These are phyloP conservation scores for Hippocampus zosterae DNA, from an alignment of 2,113 vertebrate genomes.

Conservation along the genomic window DNA sequence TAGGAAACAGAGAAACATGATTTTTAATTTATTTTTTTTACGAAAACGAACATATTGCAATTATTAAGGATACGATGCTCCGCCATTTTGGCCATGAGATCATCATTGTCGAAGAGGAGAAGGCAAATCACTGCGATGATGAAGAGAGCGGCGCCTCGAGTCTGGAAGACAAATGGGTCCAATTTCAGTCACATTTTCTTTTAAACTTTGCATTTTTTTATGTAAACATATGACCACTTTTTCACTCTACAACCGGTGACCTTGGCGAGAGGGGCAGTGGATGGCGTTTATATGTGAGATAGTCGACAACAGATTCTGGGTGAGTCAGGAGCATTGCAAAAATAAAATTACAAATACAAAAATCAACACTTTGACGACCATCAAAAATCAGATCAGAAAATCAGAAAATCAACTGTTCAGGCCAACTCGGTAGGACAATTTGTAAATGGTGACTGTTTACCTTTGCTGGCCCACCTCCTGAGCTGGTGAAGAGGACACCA, in stretches of 20 bases:
- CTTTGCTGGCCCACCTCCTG: constrained; percentile 93
- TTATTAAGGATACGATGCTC: constrained; percentile 95
- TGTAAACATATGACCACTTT: no score
- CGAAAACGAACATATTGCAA: neutral
- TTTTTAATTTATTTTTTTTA: neutral
- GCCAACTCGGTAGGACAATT: neutral
- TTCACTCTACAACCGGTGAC: no score
- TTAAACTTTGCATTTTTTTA: no score
- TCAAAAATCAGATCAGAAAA: no score
- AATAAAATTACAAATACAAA: neutral
- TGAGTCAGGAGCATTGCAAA: no score
- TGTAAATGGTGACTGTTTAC: constrained; percentile 59
- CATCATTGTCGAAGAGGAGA: constrained; percentile 95
- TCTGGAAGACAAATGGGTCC: constrained; percentile 64
- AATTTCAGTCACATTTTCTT: neutral
- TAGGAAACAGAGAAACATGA: neutral
- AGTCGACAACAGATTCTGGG: no score
- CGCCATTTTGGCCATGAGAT: constrained; percentile 98
- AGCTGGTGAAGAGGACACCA: constrained; percentile 88
- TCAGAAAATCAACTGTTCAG: no score
- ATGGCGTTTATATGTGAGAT: no score
- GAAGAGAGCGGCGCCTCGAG: constrained; percentile 93
- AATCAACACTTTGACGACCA: no score
- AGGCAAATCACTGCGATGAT: constrained; percentile 94
- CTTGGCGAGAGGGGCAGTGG: no score